Conservation (phyloP, 2,888 invertebrate genomes). For the Heliconius hortense region DNA sequence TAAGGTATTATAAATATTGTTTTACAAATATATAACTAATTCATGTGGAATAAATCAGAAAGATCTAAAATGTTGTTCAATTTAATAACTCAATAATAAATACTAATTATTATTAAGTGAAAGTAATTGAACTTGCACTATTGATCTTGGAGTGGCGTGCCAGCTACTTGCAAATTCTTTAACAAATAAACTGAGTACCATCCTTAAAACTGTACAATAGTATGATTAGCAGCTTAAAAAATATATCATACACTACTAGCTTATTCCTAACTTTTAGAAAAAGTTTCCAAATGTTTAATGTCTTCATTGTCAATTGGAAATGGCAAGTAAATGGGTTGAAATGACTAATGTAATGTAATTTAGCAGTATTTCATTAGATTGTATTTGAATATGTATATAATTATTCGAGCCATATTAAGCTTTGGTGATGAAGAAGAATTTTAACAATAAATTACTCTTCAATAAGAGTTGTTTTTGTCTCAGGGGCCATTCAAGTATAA, state of each 20-base stretch:
- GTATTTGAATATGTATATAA: too few relatives aligned
- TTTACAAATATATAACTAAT: not conserved
- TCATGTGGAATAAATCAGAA: not conserved
- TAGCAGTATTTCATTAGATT: too few relatives aligned
- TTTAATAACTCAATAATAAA: slow-evolving; percentile 52
- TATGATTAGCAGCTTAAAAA: not conserved
- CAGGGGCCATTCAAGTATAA: too few relatives aligned
- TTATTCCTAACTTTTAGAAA: not conserved
- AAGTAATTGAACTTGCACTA: slow-evolving; percentile 48
- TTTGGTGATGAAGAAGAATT: too few relatives aligned
- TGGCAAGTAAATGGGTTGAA: too few relatives aligned
- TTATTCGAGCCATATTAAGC: too few relatives aligned
- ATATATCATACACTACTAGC: not conserved
- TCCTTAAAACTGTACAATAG: slow-evolving; percentile 27
- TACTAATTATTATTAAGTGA: slow-evolving; percentile 44
- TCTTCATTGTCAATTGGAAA: too few relatives aligned
- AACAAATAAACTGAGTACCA: slow-evolving; percentile 44
- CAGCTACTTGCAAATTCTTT: slow-evolving; percentile 42
- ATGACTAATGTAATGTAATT: too few relatives aligned
- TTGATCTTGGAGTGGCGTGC: slow-evolving; percentile 50
- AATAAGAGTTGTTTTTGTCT: too few relatives aligned
- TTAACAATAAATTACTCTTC: too few relatives aligned
- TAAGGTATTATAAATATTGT: not conserved
- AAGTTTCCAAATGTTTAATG: too few relatives aligned
- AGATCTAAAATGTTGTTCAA: slow-evolving; percentile 50